Evolutionary conservation across 1,140 invertebrate species (phyloP), one percentile per base, ranked within the genome.

Genomic region (Solenopsis invicta): DNA sequence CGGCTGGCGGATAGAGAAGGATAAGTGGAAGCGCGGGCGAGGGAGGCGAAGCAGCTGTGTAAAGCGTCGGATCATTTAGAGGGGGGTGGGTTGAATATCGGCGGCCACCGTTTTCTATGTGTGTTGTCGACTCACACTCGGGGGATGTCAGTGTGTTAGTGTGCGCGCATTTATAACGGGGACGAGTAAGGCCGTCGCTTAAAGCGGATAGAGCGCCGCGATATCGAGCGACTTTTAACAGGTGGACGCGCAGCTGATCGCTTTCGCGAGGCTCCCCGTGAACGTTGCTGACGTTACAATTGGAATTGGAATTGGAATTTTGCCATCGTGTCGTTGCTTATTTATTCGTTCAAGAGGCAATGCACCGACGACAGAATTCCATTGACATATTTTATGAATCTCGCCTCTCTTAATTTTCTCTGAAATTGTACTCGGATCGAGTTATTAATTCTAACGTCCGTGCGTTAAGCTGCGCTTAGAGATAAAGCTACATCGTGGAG

Each of bases 171-270:
- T 69, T 84, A 88, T 90, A 87, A 91, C 90, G 90, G 86, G 86
- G 86, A 81, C 89, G 87, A 88, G 92, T 93, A 94, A 94, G 92
- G 93, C 93, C 93, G 88, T 84, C 77, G 67, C 56, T 94, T 94
- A 94, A 94, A 94, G 94, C 72, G 91, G 93, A 94, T 91, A 90
- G 90, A 62, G 37, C 85, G 37, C 50, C 59, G 62, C 71, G 85
- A 71, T 91, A 89, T 91, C 59, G 89, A 90, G 56, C 90, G 89
- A 66, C 37, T 91, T 91, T 88, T 91, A 92, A 93, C 91, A 88
- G 90, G 89, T 91, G 90, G 90, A 88, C 86, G 61, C 75, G 21
- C 80, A 84, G 80, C 69, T 75, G 80, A 84, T 84, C 48, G 34
- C 48, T 67, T 1, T 59, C 80, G 54, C 69, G 52, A 34, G 54